These are phyloP conservation scores for Nixonia krombeini DNA, from an alignment of 1,140 invertebrate genomes.

Conservation along the genomic window DNA sequence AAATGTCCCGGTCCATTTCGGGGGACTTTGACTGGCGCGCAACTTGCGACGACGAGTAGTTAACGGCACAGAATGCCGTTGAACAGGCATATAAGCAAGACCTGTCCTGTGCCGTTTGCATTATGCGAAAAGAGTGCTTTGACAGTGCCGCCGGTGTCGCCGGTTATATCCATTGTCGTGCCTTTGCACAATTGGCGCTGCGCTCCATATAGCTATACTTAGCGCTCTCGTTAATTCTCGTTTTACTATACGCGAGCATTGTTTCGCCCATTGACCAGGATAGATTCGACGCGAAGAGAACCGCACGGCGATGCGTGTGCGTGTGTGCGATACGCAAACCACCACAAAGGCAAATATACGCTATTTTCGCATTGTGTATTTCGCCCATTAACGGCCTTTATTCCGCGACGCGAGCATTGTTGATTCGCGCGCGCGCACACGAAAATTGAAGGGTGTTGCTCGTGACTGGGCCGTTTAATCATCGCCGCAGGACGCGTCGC, in stretches of 20 bases:
- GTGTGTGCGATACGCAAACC: constrained; percentile 13
- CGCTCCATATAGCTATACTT: constrained; percentile 45
- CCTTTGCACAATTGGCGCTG: constrained; percentile 47
- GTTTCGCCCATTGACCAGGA: constrained; percentile 35
- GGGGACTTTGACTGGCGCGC: constrained; percentile 20
- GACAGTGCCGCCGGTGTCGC: constrained; percentile 49
- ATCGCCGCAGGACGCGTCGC: no score
- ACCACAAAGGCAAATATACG: constrained; percentile 15
- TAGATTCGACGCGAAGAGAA: constrained; percentile 29
- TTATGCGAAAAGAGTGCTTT: constrained; percentile 50
- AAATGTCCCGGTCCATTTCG: background rate
- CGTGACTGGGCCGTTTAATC: no score
- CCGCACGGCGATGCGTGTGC: constrained; percentile 5
- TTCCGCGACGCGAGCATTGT: no score
- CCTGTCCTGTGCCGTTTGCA: constrained; percentile 37
- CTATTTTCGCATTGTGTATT: constrained; percentile 19
- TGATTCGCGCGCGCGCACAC: background rate
- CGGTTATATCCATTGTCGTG: constrained; percentile 50
- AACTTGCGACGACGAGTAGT: constrained; percentile 23
- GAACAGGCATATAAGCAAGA: constrained; percentile 30
- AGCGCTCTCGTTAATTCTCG: constrained; percentile 43
- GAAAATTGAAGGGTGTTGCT: background rate
- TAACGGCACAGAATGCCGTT: constrained; percentile 34
- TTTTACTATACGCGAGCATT: constrained; percentile 45
- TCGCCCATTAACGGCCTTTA: no score